A percentile compares a stretch with the other conserved stretches of the same genome.
phyloP scores from a whole-genome alignment of 2,888 invertebrate species.

The Acholoe squamosa region DNA sequence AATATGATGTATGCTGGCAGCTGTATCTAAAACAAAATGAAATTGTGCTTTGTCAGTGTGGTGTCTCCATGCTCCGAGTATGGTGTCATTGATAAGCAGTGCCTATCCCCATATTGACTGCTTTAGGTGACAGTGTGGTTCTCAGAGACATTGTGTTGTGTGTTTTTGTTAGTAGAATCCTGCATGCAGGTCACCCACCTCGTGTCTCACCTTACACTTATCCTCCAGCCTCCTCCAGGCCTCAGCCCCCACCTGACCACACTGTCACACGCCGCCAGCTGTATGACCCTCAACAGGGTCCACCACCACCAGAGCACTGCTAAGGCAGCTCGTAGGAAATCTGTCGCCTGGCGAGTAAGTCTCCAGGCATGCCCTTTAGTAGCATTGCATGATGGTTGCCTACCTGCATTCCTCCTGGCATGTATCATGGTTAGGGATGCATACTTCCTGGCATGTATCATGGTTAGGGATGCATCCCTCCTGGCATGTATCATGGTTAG shows the following conservation, averaged over 20 bases:
- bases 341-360: conserved; percentile 58
- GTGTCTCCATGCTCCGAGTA: not conserved
- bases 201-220: not conserved
- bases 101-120: too few relatives aligned
- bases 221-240: not conserved
- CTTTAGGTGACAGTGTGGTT: too few relatives aligned
- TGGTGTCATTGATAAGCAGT: too few relatives aligned
- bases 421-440: too few relatives aligned
- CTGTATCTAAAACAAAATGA: too few relatives aligned
- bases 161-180: not conserved
- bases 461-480: too few relatives aligned
- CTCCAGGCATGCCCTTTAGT: not conserved
- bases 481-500: too few relatives aligned
- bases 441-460: too few relatives aligned
- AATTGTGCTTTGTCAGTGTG: too few relatives aligned
- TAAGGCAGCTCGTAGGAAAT: conserved; percentile 1
- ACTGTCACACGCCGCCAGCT: conserved; percentile 49
- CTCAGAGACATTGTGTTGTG: too few relatives aligned
- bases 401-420: too few relatives aligned
- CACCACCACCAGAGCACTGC: not conserved
- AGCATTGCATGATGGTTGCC: not conserved
- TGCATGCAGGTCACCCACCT: not conserved
- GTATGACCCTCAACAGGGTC: conserved; percentile 42
- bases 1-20: too few relatives aligned
- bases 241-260: conserved; percentile 25